Conservation (phyloP, 2,797 vertebrate species). For the Rhinella marina region DNA sequence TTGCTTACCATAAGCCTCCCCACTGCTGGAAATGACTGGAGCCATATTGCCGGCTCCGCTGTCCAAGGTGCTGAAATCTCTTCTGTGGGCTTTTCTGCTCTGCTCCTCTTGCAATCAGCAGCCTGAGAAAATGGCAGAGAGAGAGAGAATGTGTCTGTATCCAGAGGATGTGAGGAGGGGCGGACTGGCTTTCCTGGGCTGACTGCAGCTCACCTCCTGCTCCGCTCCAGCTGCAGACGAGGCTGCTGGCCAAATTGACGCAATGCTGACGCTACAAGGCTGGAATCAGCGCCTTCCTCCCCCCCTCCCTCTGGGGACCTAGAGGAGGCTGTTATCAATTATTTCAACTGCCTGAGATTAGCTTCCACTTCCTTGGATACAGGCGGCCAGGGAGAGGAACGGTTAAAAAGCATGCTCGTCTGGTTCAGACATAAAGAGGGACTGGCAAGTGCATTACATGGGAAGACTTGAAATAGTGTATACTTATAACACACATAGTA, state of each 20-base stretch:
- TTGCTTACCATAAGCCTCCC: slow-evolving; percentile 87
- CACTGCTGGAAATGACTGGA: slow-evolving; percentile 80
- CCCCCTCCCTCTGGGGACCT: slow-evolving; percentile 68
- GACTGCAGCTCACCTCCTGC: slow-evolving; percentile 71
- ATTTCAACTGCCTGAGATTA: slow-evolving; percentile 75
- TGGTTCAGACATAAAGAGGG: slow-evolving; percentile 9
- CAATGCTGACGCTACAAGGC: slow-evolving; percentile 89
- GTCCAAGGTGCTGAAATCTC: slow-evolving; percentile 82
- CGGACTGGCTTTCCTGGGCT: slow-evolving; percentile 65
- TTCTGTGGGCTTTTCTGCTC: background rate
- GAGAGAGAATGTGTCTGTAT: slow-evolving; percentile 63
- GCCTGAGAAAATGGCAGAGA: slow-evolving; percentile 58
- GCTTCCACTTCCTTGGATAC: slow-evolving; percentile 59
- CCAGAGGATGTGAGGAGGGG: slow-evolving; percentile 26
- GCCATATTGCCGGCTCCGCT: slow-evolving; percentile 81
- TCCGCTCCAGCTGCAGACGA: slow-evolving; percentile 75
- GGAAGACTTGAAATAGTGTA: background rate
- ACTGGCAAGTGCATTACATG: slow-evolving; percentile 8
- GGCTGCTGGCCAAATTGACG: slow-evolving; percentile 85
- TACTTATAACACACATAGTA: no score
- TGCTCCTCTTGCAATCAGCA: slow-evolving; percentile 34
- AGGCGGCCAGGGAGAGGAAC: slow-evolving; percentile 39
- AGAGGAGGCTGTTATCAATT: slow-evolving; percentile 74
- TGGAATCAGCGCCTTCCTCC: slow-evolving; percentile 80
- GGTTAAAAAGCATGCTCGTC: slow-evolving; percentile 25